Evolutionary conservation across 2,888 invertebrate genomes (phyloP), one percentile per base, ranked within the genome.

Genomic region (Lepidochrysops patricia): DNA sequence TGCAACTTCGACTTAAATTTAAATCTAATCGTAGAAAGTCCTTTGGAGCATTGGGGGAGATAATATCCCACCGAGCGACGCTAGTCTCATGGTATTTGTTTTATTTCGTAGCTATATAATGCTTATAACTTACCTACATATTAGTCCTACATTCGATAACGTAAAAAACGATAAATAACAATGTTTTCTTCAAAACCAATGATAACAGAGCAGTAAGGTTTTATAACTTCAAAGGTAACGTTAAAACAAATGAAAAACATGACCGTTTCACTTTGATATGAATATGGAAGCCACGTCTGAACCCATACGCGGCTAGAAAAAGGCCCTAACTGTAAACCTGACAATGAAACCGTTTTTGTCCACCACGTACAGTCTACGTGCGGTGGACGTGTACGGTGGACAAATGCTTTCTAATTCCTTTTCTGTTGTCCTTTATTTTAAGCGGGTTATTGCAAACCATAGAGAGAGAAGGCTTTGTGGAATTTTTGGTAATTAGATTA

Each of bases 321-420:
- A 77, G 80, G 75, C 74, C 69, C 75, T 84, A 84, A 85, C 87
- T 80, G 85, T 87, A 81, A 80, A 84, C n/a, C 79, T 84, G 83
- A 77, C 84, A 84, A 82, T 83, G 82, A 82, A 73, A 76, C 82
- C 80, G 73, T 77, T 82, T 83, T 78, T 72, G 69, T 64, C 66
- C 71, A 77, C 84, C 84, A 86, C 84, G 83, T 86, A 80, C 75
- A 72, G 68, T 67, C 63, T 76, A 81, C 84, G 84, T 82, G 82
- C 70, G 71, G 70, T 71, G 75, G 73, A 74, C 75, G 72, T 70
- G 57, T 65, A n/a, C n/a, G n/a, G n/a, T n/a, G 69, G 67, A 69
- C 69, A 79, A 80, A 79, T 79, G 76, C 58, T 61, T 60, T 52
- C 68, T 52, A 50, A 52, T 52, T 32, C 58, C 50, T 49, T 32